phyloP scores from a whole-genome alignment of 2,113 vertebrate genomes.

The Xiphophorus hellerii region DNA sequence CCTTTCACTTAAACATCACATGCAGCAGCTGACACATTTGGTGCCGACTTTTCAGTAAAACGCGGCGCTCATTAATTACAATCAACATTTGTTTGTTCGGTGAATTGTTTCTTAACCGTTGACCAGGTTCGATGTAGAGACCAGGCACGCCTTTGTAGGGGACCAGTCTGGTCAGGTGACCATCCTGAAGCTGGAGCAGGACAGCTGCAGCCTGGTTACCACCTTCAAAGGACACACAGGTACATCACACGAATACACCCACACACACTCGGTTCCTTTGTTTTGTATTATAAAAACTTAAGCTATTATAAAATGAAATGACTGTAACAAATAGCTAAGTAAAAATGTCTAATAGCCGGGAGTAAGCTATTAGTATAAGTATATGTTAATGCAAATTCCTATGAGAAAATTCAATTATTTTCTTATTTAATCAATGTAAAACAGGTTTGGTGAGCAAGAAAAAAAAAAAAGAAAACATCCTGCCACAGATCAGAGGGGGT shows the following conservation, averaged over 20 bases:
- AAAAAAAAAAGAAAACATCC: not conserved
- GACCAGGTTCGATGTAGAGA: constrained; percentile 95
- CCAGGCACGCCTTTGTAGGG: constrained; percentile 94
- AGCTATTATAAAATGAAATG: too few relatives aligned
- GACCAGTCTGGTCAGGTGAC: constrained; percentile 98
- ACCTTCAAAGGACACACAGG: constrained; percentile 98
- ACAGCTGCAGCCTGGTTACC: constrained; percentile 92
- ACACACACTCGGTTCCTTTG: not conserved
- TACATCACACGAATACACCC: constrained; percentile 58
- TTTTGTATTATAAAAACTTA: too few relatives aligned
- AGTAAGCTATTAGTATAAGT: too few relatives aligned
- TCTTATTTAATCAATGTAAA: not conserved
- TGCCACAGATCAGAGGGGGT: not conserved
- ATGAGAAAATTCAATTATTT: not conserved
- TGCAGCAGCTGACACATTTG: not conserved
- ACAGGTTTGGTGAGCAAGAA: not conserved
- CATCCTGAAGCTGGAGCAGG: constrained; percentile 96
- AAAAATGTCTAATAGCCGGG: too few relatives aligned
- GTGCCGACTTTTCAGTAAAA: not conserved
- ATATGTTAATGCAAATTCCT: not conserved
- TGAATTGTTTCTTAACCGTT: constrained; percentile 69
- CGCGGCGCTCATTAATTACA: not conserved
- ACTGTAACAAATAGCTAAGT: too few relatives aligned
- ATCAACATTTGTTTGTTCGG: constrained; percentile 12
- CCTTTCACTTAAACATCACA: not conserved